phyloP scores from a whole-genome alignment of 2,113 vertebrate genomes.

The Stegostoma tigrinum region DNA sequence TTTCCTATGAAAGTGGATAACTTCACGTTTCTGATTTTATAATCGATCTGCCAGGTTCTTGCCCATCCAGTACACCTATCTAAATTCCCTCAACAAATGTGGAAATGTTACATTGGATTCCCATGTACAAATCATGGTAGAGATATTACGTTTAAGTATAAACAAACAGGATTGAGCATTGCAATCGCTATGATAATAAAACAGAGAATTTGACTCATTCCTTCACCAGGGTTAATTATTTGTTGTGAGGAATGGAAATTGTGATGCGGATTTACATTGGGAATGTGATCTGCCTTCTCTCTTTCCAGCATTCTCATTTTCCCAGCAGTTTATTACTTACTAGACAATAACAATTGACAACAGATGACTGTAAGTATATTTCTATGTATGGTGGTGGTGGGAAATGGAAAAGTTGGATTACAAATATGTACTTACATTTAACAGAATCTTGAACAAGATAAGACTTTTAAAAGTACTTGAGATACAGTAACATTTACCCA shows the following conservation, averaged over 20 bases:
- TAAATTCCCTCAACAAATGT: no score
- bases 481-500: background rate
- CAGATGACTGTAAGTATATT: background rate
- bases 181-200: background rate
- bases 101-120: no score
- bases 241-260: background rate
- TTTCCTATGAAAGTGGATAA: no score
- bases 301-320: background rate
- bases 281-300: background rate
- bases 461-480: background rate
- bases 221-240: background rate
- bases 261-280: background rate
- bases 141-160: background rate
- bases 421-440: background rate
- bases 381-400: background rate
- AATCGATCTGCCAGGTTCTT: no score
- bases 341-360: background rate
- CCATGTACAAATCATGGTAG: background rate
- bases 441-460: background rate
- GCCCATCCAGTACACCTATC: no score
- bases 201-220: background rate
- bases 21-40: no score
- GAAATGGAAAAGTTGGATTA: background rate
- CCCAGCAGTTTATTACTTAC: background rate
- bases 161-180: background rate